Percentiles rank a stretch among this genome's conserved stretches.
Conservation (phyloP, 92 coral and sea anemone species). For the Phymanthus crucifer region DNA sequence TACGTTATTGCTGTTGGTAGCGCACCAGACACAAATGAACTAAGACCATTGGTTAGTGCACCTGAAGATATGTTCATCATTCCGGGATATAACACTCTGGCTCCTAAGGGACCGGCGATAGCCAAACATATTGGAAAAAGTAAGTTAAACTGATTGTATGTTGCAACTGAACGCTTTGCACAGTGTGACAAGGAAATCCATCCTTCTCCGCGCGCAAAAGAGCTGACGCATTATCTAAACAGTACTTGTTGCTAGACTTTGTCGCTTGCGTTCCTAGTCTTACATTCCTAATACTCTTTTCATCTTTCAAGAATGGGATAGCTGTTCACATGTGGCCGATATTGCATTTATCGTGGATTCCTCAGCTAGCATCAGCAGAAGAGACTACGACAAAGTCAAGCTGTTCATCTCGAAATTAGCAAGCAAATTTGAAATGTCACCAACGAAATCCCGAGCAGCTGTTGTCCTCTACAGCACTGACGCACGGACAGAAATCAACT, state of each 20-base stretch:
- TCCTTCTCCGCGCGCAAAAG: too few species aligned
- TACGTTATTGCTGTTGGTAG: slow-evolving; percentile 77
- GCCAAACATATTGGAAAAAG: slow-evolving; percentile 24
- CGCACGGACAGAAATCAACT: slow-evolving; percentile 36
- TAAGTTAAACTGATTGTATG: not conserved
- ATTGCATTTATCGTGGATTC: slow-evolving; percentile 71
- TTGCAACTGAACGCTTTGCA: not conserved
- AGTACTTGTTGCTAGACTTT: not conserved
- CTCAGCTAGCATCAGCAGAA: slow-evolving; percentile 50
- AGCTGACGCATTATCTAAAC: too few species aligned
- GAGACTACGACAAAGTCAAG: slow-evolving; percentile 54
- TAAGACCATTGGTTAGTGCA: slow-evolving; percentile 22
- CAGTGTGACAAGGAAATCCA: not conserved
- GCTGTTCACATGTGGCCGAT: slow-evolving; percentile 43
- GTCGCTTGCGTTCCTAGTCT: not conserved
- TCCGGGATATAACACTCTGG: slow-evolving; percentile 26
- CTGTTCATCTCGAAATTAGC: slow-evolving; percentile 50
- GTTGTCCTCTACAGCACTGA: slow-evolving; percentile 49
- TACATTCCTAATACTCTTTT: too few species aligned
- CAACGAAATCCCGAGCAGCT: slow-evolving; percentile 50
- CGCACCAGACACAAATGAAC: slow-evolving; percentile 49
- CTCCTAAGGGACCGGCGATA: slow-evolving; percentile 18
- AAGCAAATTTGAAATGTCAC: slow-evolving; percentile 37
- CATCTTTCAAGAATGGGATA: not conserved
- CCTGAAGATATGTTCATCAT: slow-evolving; percentile 27